phyloP scores from a whole-genome alignment of 2,888 invertebrate genomes.

The Deroplatys truncata region DNA sequence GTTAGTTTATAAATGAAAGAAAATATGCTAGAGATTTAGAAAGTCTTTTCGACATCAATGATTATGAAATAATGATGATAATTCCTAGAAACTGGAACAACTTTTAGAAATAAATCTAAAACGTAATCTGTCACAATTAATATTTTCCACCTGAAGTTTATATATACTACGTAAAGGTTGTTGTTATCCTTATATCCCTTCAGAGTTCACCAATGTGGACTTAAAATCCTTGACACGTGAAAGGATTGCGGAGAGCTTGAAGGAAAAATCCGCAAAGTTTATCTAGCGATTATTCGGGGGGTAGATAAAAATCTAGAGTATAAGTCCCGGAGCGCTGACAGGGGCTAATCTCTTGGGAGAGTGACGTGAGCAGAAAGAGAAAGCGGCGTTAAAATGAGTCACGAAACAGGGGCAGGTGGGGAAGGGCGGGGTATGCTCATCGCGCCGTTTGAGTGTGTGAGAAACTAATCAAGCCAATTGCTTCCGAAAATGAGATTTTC shows the following conservation, averaged over 20 bases:
- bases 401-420: background rate
- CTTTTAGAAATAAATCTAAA: no score
- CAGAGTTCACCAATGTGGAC: background rate
- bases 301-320: background rate
- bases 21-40: no score
- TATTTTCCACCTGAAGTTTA: no score
- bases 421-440: background rate
- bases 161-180: no score
- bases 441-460: background rate
- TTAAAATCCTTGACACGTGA: background rate
- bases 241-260: background rate
- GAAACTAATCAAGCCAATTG: slow-evolving; percentile 7
- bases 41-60: no score
- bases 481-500: slow-evolving; percentile 5
- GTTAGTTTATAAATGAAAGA: no score
- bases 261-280: background rate
- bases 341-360: background rate
- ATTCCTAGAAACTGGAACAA: no score
- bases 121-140: no score
- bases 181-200: background rate
- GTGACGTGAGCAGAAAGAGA: background rate
- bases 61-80: no score
- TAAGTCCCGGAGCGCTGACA: background rate
- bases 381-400: background rate
- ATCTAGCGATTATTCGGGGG: background rate